A percentile compares a stretch with the other conserved stretches of the same genome.
Evolutionary conservation across 2,888 invertebrate genomes (phyloP).

Genomic region (Cosmia trapezina): DNA sequence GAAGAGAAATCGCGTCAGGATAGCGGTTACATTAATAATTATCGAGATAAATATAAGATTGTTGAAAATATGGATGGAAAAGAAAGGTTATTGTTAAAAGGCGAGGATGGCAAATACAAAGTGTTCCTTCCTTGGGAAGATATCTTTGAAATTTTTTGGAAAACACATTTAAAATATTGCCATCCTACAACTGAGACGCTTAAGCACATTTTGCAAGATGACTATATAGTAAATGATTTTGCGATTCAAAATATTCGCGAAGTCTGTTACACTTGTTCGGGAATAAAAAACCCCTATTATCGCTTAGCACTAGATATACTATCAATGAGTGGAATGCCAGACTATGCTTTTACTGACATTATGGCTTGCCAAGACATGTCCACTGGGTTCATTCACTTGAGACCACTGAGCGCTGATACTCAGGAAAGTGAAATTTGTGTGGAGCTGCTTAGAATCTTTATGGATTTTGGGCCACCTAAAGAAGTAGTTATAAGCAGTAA

Average conservation of each 20-base stretch:
- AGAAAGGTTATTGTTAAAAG: slow-evolving; percentile 7
- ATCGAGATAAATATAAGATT: slow-evolving; percentile 2
- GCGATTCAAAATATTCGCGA: slow-evolving; percentile 15
- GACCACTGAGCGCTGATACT: slow-evolving; percentile 25
- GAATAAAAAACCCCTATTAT: slow-evolving; percentile 18
- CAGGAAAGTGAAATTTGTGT: slow-evolving; percentile 29
- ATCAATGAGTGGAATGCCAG: background rate
- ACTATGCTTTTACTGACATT: slow-evolving; percentile 22
- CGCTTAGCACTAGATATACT: slow-evolving; percentile 28
- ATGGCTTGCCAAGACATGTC: slow-evolving; percentile 47
- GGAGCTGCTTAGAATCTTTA: slow-evolving; percentile 47
- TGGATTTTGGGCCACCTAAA: slow-evolving; percentile 55
- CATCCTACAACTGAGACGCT: slow-evolving; percentile 19
- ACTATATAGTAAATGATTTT: slow-evolving; percentile 28
- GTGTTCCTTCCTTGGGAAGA: slow-evolving; percentile 36
- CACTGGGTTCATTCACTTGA: slow-evolving; percentile 44
- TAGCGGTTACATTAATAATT: background rate
- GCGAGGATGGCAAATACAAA: background rate
- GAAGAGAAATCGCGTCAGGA: background rate
- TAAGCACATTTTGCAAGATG: background rate
- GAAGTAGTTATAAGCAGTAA: slow-evolving; percentile 4
- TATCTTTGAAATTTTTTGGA: slow-evolving; percentile 46
- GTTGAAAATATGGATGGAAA: background rate
- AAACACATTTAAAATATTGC: slow-evolving; percentile 18
- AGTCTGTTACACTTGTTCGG: slow-evolving; percentile 31